Evolutionary conservation across 2,113 vertebrate species (phyloP), one percentile per base, ranked within the genome.

Genomic region (Centrocercus urophasianus): DNA sequence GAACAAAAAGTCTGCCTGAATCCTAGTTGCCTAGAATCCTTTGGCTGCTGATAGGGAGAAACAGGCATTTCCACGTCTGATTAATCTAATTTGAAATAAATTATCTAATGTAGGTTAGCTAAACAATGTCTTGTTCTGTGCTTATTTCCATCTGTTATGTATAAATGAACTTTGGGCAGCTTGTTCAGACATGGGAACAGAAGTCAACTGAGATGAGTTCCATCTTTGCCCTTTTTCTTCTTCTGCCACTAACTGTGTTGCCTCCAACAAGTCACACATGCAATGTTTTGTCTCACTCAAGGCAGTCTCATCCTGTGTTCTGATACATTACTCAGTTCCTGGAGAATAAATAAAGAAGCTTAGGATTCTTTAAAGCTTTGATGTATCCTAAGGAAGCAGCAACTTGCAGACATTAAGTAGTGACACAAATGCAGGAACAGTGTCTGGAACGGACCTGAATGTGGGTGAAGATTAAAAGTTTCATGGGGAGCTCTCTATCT

Each of bases 121-220:
- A 56, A 85, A 73, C 60, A n/a, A 30, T 54, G 30, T 54, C 34
- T 8, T 45, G 14, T 17, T 61, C 22, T 89, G 27, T 76, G 18
- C 45, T 82, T 69, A 48, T 93, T 96, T 71, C 47, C 70, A 10
- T 52, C 48, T 83, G 21, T 30, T 82, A 42, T 25, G 32, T 78
- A 17, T 48, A 69, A 63, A 82, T 43, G 10, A 79, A 85, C n/a
- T 93, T 79, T 1, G 0, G 54, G 40, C 25, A 76, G 19, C 20
- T 91, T 66, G 14, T 72, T 85, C 43, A 76, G 34, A 65, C 43
- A 8, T 61, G 67, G 27, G n/a, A 4, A 34, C 30, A 52, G 30
- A 82, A 93, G 43, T 40, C 66, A 91, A 2, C 20, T 24, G 40
- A 83, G 36, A 88, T 89, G 85, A 85, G 69, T 83, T 82, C 54